phyloP scores from a whole-genome alignment of 2,113 vertebrate genomes.

The Bubo scandiacus region DNA sequence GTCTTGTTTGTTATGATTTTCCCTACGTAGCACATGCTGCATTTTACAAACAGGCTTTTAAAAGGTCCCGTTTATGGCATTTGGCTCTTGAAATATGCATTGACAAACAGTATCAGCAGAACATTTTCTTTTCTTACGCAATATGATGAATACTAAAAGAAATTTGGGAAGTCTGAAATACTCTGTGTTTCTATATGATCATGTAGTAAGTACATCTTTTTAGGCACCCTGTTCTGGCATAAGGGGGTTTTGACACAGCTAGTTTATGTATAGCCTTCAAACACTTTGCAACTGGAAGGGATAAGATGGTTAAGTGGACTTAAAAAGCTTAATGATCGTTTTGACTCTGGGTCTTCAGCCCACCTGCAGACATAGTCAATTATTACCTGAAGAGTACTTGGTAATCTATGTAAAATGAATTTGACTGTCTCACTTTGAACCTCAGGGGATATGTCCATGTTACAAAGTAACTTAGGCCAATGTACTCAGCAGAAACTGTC shows the following conservation, averaged over 20 bases:
- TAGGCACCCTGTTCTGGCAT: not conserved
- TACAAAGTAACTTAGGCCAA: not conserved
- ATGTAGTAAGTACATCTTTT: not conserved
- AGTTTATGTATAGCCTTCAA: not conserved
- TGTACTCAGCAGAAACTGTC: not conserved
- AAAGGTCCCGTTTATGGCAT: not conserved
- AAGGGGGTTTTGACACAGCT: not conserved
- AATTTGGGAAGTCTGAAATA: not conserved
- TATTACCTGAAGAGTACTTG: not conserved
- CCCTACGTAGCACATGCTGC: not conserved
- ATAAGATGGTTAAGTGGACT: not conserved
- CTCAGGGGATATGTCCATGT: not conserved
- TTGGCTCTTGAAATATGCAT: not conserved
- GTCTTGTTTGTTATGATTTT: not conserved
- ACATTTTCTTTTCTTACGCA: not conserved
- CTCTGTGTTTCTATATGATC: not conserved
- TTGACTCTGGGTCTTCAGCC: not conserved
- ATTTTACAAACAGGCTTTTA: not conserved
- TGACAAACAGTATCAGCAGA: not conserved
- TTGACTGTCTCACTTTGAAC: not conserved
- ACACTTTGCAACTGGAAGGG: not conserved
- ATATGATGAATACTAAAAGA: not conserved
- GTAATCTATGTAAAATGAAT: not conserved
- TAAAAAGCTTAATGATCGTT: not conserved
- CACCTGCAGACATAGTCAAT: not conserved